A percentile compares a stretch with the other conserved stretches of the same genome.
Evolutionary conservation across 2,888 invertebrate species (phyloP).

Genomic region (Eretmocerus hayati): DNA sequence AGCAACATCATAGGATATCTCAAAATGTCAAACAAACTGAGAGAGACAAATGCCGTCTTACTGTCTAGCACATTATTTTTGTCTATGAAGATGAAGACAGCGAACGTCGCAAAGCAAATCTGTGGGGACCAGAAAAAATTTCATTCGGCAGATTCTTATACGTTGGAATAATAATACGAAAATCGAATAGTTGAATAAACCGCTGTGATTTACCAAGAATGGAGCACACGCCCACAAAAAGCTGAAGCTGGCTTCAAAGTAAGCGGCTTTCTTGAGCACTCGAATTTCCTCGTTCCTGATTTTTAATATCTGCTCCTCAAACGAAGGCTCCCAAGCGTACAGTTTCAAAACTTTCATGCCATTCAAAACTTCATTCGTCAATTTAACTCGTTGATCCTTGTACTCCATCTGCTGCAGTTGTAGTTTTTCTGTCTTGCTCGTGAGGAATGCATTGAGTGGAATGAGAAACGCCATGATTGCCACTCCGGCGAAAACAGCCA

Average conservation of each 20-base stretch:
- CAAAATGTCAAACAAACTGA: constrained; percentile 95
- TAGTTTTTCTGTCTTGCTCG: constrained; percentile 69
- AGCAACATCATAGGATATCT: constrained; percentile 93
- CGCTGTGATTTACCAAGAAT: constrained; percentile 65
- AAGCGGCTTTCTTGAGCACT: constrained; percentile 82
- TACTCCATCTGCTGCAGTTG: constrained; percentile 87
- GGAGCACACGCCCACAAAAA: constrained; percentile 95
- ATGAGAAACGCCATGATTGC: constrained; percentile 90
- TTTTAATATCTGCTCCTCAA: constrained; percentile 78
- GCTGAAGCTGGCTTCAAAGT: constrained; percentile 85
- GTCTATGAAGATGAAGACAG: constrained; percentile 80
- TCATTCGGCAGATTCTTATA: constrained; percentile 9
- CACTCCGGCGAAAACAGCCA: constrained; percentile 86
- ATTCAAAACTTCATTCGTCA: constrained; percentile 88
- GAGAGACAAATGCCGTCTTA: constrained; percentile 88
- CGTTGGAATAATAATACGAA: no score
- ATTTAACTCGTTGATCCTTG: constrained; percentile 86
- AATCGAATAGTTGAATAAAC: no score
- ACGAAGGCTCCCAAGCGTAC: constrained; percentile 93
- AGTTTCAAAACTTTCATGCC: constrained; percentile 91
- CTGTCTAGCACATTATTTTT: constrained; percentile 79
- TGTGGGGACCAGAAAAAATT: constrained; percentile 47
- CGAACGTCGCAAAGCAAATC: constrained; percentile 84
- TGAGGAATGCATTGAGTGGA: constrained; percentile 80
- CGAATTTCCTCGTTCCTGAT: constrained; percentile 84